Base-by-base conservation (phyloP, 1,140 invertebrate species). In the Oncopodura yosiiana region DNA sequence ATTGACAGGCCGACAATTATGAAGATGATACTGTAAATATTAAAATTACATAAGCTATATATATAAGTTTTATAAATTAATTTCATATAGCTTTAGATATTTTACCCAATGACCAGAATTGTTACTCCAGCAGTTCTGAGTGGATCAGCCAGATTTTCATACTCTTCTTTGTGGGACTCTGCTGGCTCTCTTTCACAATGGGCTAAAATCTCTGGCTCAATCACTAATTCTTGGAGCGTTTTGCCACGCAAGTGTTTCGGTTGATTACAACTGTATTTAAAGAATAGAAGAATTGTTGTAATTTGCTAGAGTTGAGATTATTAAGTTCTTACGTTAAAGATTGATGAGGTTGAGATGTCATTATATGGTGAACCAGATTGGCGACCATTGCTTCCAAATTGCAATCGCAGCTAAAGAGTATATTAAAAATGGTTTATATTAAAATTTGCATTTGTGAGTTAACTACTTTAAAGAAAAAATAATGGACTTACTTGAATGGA, bases 21-120 rank as follows among this genome's bases (percentile, higher is more conserved):
- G 14, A 63, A 38, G 8, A 63, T 49, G 16, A 60, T 39, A 24
- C 62, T 63, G 50, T 36, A 26, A 19, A 37, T 32, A 30, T 24
- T 34, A 45, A 30, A 44, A 51, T 30, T 18, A 24, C 14, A 48
- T 36, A 4, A 11, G 0, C 11, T n/a, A 18, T 36, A 21, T 39
- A 16, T 11, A 18, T 39, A 39, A 18, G 38, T 6, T 9, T 39
- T 39, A 18, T 39, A 6, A 5, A 19, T 6, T 16, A 26, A 23
- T 44, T 11, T 19, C 24, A 14, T 18, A 21, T 30, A 30, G 24
- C 9, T 49, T 29, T 18, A 49, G 3, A 49, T 3, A 30, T 49
- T 27, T 52, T 48, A 63, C 62, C 58, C 58, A 41, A 63, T 58
- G 9, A 54, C 36, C 2, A 63, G 34, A 52, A 63, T 48, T n/a